Base-by-base conservation (phyloP, 1,140 invertebrate species). In the Cydia fagiglandana region DNA sequence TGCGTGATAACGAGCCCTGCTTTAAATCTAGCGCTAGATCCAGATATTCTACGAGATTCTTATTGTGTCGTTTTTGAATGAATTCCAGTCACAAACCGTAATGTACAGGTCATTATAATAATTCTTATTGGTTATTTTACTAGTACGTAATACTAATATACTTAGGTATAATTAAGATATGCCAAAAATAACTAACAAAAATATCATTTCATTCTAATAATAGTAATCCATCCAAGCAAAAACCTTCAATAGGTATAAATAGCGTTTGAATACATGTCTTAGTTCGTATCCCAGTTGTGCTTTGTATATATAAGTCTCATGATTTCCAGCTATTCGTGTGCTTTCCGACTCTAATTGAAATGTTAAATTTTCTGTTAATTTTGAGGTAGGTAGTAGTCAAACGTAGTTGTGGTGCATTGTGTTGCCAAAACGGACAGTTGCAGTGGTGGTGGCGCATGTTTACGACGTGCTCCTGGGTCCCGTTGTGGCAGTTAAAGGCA, bases 401-500 rank as follows among this genome's bases (percentile, higher is more conserved):
- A 12, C 17, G 9, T n/a, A 24, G 56, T 4, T 61, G 56, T 12
- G 56, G 56, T 61, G 56, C 17, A 61, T 61, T 24, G 56, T 61
- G 56, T 61, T 61, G 56, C 56, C 56, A 24, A 56, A 56, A 61
- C 56, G 17, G 56, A 61, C 56, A 61, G 17, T 24, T 61, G 20
- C 56, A 61, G 56, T 24, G 20, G 20, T 12, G 20, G 56, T 12
- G n/a, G 53, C 53, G 53, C 53, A 56, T 61, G 56, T 61, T 61
- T 61, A 61, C 56, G 56, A 61, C 20, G 56, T 61, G 20, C 56
- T 61, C 20, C 20, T 24, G 20, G 56, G 17, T 24, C 56, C 50
- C 56, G 56, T 24, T 61, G 56, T 61, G 56, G 56, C 20, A 61
- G 17, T 61, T 61, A 61, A 56, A 56, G 53, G 56, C 56, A 61